Percentiles rank a stretch among this genome's conserved stretches.
Conservation (phyloP, 2,888 invertebrate species). For the Pinctada fucata region DNA sequence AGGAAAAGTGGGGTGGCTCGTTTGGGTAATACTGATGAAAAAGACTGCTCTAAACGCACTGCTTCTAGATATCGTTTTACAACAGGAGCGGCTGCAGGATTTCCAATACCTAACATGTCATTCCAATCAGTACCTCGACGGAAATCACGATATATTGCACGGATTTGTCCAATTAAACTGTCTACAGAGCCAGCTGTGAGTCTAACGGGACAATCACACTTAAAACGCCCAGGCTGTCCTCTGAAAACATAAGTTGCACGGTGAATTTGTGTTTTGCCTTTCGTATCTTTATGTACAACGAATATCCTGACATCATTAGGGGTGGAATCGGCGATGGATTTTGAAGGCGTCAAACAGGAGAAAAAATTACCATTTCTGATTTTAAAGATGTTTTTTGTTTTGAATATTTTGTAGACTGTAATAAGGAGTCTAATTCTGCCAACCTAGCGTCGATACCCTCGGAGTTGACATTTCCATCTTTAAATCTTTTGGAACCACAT, state of each 20-base stretch:
- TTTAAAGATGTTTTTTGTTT: not conserved
- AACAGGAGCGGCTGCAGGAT: constrained; percentile 10
- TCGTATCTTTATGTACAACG: constrained; percentile 7
- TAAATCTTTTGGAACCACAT: no score
- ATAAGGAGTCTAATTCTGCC: not conserved
- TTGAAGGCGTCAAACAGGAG: not conserved
- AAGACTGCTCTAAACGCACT: not conserved
- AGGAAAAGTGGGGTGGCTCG: not conserved
- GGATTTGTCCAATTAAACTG: not conserved
- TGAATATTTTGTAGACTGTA: constrained; percentile 18
- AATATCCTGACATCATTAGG: not conserved
- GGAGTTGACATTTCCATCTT: no score
- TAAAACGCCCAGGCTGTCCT: not conserved
- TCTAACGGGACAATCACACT: not conserved
- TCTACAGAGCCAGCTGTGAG: constrained; percentile 14
- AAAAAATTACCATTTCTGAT: not conserved
- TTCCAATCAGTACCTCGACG: constrained; percentile 1
- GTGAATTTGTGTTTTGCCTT: constrained; percentile 12
- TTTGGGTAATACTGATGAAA: not conserved
- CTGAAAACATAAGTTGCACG: not conserved
- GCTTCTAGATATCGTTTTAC: not conserved
- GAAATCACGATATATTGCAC: constrained; percentile 7
- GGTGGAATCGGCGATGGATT: not conserved
- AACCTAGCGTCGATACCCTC: constrained; percentile 7
- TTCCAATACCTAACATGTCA: not conserved